Conservation (phyloP, 2,113 vertebrate genomes). For the Urocynchramus pylzowi region DNA sequence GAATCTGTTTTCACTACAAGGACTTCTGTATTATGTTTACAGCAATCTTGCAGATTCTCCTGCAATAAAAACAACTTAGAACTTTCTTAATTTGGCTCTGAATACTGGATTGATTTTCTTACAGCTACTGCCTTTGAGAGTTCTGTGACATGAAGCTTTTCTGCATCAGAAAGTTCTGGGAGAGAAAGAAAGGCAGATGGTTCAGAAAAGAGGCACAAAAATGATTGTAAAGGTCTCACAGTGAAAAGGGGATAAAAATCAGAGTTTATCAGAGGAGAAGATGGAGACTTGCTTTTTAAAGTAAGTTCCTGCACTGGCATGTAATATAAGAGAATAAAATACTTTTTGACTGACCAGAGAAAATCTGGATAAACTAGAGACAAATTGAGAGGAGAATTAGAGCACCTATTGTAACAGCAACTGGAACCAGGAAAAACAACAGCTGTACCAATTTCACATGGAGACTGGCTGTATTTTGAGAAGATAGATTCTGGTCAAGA, state of each 20-base stretch:
- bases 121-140: neutral
- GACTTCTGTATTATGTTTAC: neutral
- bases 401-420: neutral
- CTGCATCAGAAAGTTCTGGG: neutral
- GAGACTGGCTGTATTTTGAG: neutral
- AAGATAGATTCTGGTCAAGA: neutral
- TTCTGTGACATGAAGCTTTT: neutral
- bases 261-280: neutral
- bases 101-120: neutral
- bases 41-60: neutral
- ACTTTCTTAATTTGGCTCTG: neutral
- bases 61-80: neutral
- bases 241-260: neutral
- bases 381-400: neutral
- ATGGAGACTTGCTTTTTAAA: neutral
- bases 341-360: neutral
- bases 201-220: neutral
- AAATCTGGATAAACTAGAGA: neutral
- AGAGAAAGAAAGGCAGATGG: rapidly evolving
- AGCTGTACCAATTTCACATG: neutral
- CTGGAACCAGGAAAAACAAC: neutral
- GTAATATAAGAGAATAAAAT: neutral
- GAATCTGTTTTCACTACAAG: neutral
- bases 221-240: neutral
- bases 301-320: neutral